Evolutionary conservation across 2,797 vertebrate species (phyloP), one percentile per base, ranked within the genome.

Genomic region (Thunnus albacares): DNA sequence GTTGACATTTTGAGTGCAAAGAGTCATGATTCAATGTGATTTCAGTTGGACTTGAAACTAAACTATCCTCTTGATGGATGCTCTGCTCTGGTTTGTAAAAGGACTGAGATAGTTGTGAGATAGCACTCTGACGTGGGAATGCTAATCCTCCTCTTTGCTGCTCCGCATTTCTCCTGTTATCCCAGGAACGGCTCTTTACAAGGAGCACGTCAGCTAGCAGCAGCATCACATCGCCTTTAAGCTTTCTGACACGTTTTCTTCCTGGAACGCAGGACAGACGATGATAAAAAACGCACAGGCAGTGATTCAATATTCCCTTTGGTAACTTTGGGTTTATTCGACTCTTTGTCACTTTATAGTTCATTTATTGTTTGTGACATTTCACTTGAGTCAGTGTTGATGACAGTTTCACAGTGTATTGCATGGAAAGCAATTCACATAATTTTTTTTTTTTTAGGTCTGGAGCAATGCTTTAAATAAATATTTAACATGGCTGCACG

Each of bases 401-500:
- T 85, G 63, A 75, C 57, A 79, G 63, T 60, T 75, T 80, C 69
- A 56, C 79, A 70, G 63, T 51, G 3, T 53, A 59, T 86, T 85
- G 86, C 41, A 87, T 75, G 76, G 87, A 87, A 82, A 79, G 59
- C 70, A 68, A 67, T 66, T 75, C 63, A 57, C 58, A 52, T 52
- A 51, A 26, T 7, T 55, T 66, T 35, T 53, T 71, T 72, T 73
- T 38, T 43, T 60, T 71, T 72, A 61, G 66, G 59, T 84, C 82
- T 89, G 82, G 80, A 84, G 80, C 79, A 74, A 83, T 68, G 72
- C 78, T 87, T 87, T 82, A 87, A 83, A 82, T 80, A 92, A 93
- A 93, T 94, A 94, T 94, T 93, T 90, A 83, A 87, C 73, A 86
- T 91, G 89, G 90, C 83, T 77, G 65, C 59, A 61, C 72, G 77